Conservation (phyloP, 2,113 vertebrate genomes). For the Oryzias celebensis region DNA sequence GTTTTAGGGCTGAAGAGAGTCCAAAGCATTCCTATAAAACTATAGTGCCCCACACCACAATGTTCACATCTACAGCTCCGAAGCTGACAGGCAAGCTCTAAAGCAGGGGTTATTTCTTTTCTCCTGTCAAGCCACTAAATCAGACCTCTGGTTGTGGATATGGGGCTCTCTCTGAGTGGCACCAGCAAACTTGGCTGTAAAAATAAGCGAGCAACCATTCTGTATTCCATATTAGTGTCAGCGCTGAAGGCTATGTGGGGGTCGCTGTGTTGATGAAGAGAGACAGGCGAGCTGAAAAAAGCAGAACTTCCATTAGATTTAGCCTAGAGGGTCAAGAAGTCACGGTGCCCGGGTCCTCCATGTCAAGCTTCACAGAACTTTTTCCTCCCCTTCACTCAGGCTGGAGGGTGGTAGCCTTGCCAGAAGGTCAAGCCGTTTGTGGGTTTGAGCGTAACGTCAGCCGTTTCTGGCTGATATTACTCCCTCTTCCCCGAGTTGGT, state of each 20-base stretch:
- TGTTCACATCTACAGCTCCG: constrained; percentile 39
- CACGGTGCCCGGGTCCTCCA: constrained; percentile 3
- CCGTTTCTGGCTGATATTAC: constrained; percentile 2
- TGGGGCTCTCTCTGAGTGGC: constrained; percentile 35
- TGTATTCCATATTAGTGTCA: constrained; percentile 43
- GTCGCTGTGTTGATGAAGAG: constrained; percentile 54
- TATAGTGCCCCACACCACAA: constrained; percentile 41
- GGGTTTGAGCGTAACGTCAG: background rate
- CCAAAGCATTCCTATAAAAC: constrained; percentile 40
- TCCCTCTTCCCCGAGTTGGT: background rate
- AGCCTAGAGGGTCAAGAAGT: constrained; percentile 39
- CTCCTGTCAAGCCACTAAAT: constrained; percentile 23
- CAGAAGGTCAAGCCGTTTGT: constrained; percentile 6
- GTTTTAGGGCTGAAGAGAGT: constrained; percentile 34
- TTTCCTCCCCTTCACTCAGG: background rate
- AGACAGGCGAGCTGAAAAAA: constrained; percentile 48
- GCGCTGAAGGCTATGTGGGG: constrained; percentile 44
- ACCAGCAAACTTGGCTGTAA: constrained; percentile 32
- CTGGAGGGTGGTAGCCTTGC: constrained; percentile 6
- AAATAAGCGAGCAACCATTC: constrained; percentile 44
- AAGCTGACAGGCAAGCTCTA: constrained; percentile 16
- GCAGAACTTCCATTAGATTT: constrained; percentile 51
- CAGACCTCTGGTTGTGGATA: constrained; percentile 7
- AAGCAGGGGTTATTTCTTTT: constrained; percentile 27
- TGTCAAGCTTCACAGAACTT: constrained; percentile 21